Evolutionary conservation across 2,797 vertebrate species (phyloP).

Genomic region (Coracias cyanogaster): DNA sequence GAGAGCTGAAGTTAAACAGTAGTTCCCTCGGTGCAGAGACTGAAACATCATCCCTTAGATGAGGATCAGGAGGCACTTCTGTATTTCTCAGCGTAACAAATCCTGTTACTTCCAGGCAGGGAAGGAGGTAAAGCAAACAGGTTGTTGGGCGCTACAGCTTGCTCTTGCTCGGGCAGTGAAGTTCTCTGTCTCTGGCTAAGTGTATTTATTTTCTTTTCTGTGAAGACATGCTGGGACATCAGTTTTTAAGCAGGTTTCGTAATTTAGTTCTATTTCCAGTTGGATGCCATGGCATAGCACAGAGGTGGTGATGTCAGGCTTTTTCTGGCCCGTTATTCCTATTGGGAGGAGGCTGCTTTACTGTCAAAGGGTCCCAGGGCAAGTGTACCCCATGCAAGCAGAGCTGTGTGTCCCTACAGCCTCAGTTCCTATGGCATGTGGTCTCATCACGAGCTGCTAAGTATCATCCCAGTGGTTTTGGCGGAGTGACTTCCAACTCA

Average conservation of each 20-base stretch:
- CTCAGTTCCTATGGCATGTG: not conserved
- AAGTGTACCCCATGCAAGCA: not conserved
- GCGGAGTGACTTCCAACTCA: not conserved
- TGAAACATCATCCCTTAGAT: not conserved
- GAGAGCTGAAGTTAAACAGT: not conserved
- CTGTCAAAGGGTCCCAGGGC: not conserved
- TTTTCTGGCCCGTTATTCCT: not conserved
- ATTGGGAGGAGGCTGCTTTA: not conserved
- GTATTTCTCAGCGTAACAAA: not conserved
- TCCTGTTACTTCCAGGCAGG: not conserved
- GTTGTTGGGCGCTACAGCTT: not conserved
- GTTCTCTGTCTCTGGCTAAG: not conserved
- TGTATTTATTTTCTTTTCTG: not conserved
- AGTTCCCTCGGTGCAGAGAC: not conserved
- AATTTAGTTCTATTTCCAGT: not conserved
- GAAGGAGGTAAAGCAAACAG: not conserved
- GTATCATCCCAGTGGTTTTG: not conserved
- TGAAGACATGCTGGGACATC: not conserved
- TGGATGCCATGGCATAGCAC: not conserved
- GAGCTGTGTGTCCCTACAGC: not conserved
- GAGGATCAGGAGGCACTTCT: not conserved
- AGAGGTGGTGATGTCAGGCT: not conserved
- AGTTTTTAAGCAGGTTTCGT: not conserved
- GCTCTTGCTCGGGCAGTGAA: not conserved
- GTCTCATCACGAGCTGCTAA: not conserved